phyloP scores from a whole-genome alignment of 2,888 invertebrate genomes.

The Dryobota labecula region DNA sequence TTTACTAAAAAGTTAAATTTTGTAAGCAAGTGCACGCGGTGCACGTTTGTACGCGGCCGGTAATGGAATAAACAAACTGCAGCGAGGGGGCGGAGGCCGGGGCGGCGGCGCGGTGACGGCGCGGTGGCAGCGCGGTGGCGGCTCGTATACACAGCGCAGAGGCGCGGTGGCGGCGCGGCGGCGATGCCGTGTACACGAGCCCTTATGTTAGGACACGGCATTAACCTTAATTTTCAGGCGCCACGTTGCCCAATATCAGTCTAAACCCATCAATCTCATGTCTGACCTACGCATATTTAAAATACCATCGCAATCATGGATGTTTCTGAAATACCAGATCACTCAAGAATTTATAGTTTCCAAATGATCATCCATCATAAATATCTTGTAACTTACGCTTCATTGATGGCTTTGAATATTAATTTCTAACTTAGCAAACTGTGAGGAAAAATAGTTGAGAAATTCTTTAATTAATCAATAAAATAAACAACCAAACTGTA shows the following conservation, averaged over 20 bases:
- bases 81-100: too few relatives aligned
- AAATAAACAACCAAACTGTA: too few relatives aligned
- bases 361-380: background rate
- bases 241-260: background rate
- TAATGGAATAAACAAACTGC: too few relatives aligned
- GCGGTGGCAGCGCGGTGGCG: too few relatives aligned
- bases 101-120: too few relatives aligned
- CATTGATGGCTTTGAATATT: constrained; percentile 31
- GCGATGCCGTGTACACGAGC: too few relatives aligned
- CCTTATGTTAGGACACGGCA: too few relatives aligned
- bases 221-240: constrained; percentile 3
- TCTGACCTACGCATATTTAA: constrained; percentile 21
- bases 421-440: constrained; percentile 12
- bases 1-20: too few relatives aligned
- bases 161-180: too few relatives aligned
- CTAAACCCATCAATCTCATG: background rate
- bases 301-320: constrained; percentile 1
- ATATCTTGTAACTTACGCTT: background rate
- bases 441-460: background rate
- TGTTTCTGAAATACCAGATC: constrained; percentile 30
- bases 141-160: too few relatives aligned
- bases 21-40: too few relatives aligned
- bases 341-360: constrained; percentile 8
- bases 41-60: too few relatives aligned
- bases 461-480: background rate